Conservation (phyloP, 2,113 vertebrate genomes). For the Tiliqua scincoides region DNA sequence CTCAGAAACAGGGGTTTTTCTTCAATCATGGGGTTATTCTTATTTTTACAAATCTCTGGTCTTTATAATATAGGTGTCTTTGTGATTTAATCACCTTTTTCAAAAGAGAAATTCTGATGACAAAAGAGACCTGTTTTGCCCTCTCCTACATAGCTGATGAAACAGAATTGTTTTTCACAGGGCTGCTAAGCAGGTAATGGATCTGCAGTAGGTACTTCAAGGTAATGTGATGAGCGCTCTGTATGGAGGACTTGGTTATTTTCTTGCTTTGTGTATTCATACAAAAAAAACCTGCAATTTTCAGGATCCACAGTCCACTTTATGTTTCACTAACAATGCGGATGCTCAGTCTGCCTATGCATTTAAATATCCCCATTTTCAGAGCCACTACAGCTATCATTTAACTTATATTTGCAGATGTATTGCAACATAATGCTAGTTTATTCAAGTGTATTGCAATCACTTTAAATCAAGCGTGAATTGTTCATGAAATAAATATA, state of each 20-base stretch:
- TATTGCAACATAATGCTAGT: conserved; percentile 49
- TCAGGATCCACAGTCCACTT: conserved; percentile 53
- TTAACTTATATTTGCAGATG: conserved; percentile 51
- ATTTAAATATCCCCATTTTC: conserved; percentile 70
- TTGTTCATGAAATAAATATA: conserved; percentile 38
- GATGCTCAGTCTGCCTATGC: conserved; percentile 51
- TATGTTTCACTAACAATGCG: conserved; percentile 17
- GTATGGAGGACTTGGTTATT: conserved; percentile 21
- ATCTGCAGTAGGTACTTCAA: conserved; percentile 30
- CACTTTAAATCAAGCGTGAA: conserved; percentile 51
- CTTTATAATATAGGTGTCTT: conserved; percentile 31
- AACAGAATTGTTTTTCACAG: background rate
- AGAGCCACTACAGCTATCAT: conserved; percentile 54
- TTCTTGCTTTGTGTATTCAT: conserved; percentile 34
- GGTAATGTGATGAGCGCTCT: conserved; percentile 29
- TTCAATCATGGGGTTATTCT: conserved; percentile 19
- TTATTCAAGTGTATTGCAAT: conserved; percentile 57
- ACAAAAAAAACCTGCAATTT: conserved; percentile 43
- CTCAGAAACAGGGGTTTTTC: conserved; percentile 14
- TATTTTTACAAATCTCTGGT: conserved; percentile 36
- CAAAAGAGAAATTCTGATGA: conserved; percentile 45
- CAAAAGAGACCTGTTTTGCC: conserved; percentile 38
- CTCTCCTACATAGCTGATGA: conserved; percentile 34
- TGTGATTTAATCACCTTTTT: conserved; percentile 30
- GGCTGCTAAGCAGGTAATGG: conserved; percentile 18